Conservation (phyloP, 2,797 vertebrate genomes). For the Aphelocoma californica region DNA sequence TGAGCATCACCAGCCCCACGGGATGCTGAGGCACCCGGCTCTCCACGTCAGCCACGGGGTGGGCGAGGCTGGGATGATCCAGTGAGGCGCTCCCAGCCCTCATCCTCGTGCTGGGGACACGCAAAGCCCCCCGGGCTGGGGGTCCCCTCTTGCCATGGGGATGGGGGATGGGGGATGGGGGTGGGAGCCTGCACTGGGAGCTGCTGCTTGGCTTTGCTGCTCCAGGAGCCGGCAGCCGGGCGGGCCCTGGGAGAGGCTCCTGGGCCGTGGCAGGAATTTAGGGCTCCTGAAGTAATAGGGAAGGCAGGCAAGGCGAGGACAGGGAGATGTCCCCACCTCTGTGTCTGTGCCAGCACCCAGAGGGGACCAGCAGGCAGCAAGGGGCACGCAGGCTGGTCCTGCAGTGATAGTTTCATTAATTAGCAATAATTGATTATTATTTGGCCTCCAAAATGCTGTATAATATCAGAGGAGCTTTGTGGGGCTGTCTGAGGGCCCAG, state of each 20-base stretch:
- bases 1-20: neutral
- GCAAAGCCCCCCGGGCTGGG: fast-evolving
- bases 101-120: fast-evolving
- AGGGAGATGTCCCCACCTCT: neutral
- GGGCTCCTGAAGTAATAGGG: constrained; percentile 28
- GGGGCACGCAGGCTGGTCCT: fast-evolving
- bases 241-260: constrained; percentile 11
- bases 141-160: fast-evolving
- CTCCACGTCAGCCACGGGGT: fast-evolving
- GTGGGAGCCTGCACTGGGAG: fast-evolving
- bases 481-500: neutral
- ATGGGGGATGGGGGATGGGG: fast-evolving
- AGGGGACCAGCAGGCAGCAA: fast-evolving
- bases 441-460: fast-evolving
- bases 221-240: neutral
- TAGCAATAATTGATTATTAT: neutral
- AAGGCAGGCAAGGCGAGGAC: neutral
- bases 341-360: fast-evolving
- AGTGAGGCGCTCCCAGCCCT: neutral
- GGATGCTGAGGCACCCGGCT: neutral
- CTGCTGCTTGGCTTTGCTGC: neutral
- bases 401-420: neutral
- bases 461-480: neutral
- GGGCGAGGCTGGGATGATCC: neutral
- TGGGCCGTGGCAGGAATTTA: constrained; percentile 19